Base-by-base conservation (phyloP, 2,888 invertebrate genomes). In the Disparrhopalites patrizii region DNA sequence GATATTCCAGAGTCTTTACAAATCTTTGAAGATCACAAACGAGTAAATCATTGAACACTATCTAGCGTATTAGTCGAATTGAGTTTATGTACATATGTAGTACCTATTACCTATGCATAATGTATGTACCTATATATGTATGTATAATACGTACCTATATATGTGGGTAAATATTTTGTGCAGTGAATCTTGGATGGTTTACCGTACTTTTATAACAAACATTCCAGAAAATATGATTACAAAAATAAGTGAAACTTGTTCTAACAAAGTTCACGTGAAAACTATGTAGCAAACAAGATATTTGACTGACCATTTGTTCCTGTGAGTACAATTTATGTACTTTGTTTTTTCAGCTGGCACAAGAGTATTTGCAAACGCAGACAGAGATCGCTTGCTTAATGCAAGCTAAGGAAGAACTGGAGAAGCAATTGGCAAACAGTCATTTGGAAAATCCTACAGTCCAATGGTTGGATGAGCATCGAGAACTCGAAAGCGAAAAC, bases 291-390 rank as follows among this genome's bases (percentile, higher is more conserved):
- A n/a, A n/a, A n/a, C n/a, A n/a, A n/a, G n/a, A n/a, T n/a, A n/a
- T n/a, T n/a, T n/a, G n/a, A n/a, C n/a, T n/a, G n/a, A n/a, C n/a
- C n/a, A n/a, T n/a, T n/a, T n/a, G n/a, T n/a, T n/a, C n/a, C n/a
- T n/a, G n/a, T n/a, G n/a, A n/a, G n/a, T n/a, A n/a, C n/a, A n/a
- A n/a, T n/a, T 7, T 47, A n/a, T 62, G 43, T 73, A 58, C 70
- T 71, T 40, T 74, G 61, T 58, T 30, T 47, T 72, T 72, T 33
- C 84, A 90, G 80, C 81, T 93, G 73, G 92, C 92, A 65, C 87
- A 91, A 79, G 91, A 94, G 80, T 93, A 91, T 81, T 84, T 93
- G 66, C 89, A 88, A 80, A 89, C 91, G 75, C 91, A 92, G 81
- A 91, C 91, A 38, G 91, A 93, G 81, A 83, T 93, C 68, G 89